Conservation (phyloP, 2,113 vertebrate genomes). For the Cyprinodon tularosa region DNA sequence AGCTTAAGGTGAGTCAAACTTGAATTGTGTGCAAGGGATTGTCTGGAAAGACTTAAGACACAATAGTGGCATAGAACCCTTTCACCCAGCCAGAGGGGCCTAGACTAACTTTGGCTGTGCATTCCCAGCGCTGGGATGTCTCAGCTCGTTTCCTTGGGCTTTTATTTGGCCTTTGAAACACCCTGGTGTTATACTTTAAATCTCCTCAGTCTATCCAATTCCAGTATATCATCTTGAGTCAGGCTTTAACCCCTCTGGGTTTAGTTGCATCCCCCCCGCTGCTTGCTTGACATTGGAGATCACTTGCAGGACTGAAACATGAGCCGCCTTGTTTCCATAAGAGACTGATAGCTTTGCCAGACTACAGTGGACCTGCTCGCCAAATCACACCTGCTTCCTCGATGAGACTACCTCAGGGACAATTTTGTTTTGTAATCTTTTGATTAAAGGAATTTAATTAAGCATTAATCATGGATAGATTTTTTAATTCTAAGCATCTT, state of each 20-base stretch:
- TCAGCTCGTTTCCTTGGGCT: conserved; percentile 9
- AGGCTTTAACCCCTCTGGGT: conserved; percentile 8
- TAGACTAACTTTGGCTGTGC: conserved; percentile 14
- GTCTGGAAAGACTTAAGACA: conserved; percentile 13
- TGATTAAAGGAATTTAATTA: not conserved
- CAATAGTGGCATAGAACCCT: conserved; percentile 4
- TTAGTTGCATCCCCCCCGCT: conserved; percentile 31
- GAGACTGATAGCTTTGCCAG: conserved; percentile 31
- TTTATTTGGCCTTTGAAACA: conserved; percentile 4
- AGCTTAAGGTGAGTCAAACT: conserved; percentile 75
- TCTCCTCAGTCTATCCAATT: conserved; percentile 28
- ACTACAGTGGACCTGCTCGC: conserved; percentile 15
- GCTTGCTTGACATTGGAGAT: conserved; percentile 58
- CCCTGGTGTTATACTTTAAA: conserved; percentile 13
- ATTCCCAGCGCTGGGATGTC: not conserved
- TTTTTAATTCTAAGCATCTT: not conserved
- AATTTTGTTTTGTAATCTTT: conserved; percentile 22
- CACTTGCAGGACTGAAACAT: conserved; percentile 64
- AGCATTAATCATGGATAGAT: not conserved
- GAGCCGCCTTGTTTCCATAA: conserved; percentile 64
- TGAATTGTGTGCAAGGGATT: conserved; percentile 24
- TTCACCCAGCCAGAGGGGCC: conserved; percentile 23
- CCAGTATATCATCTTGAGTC: conserved; percentile 17
- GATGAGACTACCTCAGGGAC: conserved; percentile 18
- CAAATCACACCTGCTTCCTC: conserved; percentile 64